Evolutionary conservation across 1,140 invertebrate genomes (phyloP).

Genomic region (Aphaenogaster ashmeadi): DNA sequence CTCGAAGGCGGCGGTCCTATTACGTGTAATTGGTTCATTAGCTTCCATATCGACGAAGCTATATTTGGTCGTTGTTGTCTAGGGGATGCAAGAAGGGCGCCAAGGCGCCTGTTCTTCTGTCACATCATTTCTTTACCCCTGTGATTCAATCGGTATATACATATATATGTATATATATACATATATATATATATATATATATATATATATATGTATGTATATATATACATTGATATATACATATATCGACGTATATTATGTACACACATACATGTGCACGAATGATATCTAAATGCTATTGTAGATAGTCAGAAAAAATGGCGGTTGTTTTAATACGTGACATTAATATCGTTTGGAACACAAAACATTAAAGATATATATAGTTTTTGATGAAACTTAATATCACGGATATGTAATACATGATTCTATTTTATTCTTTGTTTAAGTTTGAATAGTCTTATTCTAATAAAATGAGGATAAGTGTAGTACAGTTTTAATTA

Average conservation of each 20-base stretch:
- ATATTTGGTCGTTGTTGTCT: conserved; percentile 73
- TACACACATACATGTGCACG: no score
- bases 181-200: neutral
- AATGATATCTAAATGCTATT: neutral
- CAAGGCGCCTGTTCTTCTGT: conserved; percentile 54
- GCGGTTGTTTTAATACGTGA: neutral
- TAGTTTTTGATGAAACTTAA: neutral
- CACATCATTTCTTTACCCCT: conserved; percentile 63
- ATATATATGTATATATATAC: conserved; percentile 27
- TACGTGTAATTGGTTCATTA: conserved; percentile 79
- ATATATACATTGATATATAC: conserved; percentile 6
- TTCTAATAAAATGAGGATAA: neutral
- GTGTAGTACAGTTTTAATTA: neutral
- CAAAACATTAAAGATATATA: neutral
- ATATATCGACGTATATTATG: neutral
- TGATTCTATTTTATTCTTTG: neutral
- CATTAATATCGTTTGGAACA: neutral
- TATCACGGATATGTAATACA: neutral
- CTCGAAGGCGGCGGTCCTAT: conserved; percentile 74
- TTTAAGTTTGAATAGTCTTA: neutral
- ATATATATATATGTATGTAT: conserved; percentile 42
- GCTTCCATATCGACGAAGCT: conserved; percentile 71
- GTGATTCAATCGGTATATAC: conserved; percentile 65
- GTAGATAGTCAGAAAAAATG: neutral
- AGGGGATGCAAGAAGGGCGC: conserved; percentile 57